These are phyloP conservation scores for Coelinius sp. DNA, from an alignment of 2,888 invertebrate species.

Conservation along the genomic window DNA sequence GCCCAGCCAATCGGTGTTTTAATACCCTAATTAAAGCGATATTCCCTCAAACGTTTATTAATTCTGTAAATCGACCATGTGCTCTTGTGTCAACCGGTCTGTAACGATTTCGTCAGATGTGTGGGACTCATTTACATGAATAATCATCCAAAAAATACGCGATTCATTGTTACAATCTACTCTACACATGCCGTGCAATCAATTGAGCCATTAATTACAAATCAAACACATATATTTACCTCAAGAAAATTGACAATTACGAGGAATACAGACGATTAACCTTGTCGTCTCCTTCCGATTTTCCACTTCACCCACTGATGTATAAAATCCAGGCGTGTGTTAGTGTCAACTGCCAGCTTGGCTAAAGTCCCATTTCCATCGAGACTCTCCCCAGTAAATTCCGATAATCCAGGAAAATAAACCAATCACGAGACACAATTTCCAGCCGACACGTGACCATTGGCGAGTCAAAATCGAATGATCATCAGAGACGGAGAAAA, in stretches of 20 bases:
- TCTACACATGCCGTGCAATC: neutral
- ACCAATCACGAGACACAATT: neutral
- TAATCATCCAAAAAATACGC: neutral
- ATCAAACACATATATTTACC: neutral
- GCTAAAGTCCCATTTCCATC: neutral
- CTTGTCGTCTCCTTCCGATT: slow-evolving; percentile 11
- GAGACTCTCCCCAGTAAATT: neutral
- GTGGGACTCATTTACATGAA: neutral
- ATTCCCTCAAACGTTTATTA: neutral
- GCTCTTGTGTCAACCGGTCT: neutral
- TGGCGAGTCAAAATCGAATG: neutral
- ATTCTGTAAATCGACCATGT: slow-evolving; percentile 3
- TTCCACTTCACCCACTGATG: neutral
- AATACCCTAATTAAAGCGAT: neutral
- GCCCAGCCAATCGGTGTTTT: neutral
- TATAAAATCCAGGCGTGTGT: neutral
- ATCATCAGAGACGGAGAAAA: neutral
- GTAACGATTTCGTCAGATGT: neutral
- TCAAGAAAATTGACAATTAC: neutral
- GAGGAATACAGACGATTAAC: neutral
- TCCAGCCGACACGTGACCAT: neutral
- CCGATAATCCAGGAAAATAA: neutral
- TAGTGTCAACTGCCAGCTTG: slow-evolving; percentile 1
- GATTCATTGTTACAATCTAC: neutral
- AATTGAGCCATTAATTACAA: neutral